Conservation (phyloP, 2,888 invertebrate species). For the Junonia oenone region DNA sequence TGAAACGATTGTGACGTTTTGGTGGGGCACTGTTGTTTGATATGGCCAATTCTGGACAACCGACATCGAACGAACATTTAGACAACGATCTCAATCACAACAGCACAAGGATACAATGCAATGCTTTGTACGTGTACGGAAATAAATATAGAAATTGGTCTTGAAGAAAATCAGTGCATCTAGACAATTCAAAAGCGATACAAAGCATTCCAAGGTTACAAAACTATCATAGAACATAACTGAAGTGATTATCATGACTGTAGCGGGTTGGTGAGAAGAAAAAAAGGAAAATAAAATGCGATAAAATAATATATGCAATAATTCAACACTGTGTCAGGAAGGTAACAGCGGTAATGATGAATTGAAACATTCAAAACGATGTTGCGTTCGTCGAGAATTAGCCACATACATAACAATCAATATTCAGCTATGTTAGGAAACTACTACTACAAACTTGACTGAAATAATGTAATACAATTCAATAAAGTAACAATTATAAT, state of each 20-base stretch:
- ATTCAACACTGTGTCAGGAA: conserved; percentile 8
- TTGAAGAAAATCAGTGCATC: background rate
- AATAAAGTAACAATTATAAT: background rate
- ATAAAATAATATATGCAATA: conserved; percentile 14
- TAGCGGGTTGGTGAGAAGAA: conserved; percentile 36
- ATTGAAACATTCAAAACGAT: conserved; percentile 24
- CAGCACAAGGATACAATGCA: conserved; percentile 15
- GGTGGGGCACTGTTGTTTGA: conserved; percentile 86
- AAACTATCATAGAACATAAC: conserved; percentile 48
- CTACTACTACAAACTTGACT: background rate
- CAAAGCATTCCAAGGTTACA: conserved; percentile 43
- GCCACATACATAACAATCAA: conserved; percentile 75
- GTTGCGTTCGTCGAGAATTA: conserved; percentile 68
- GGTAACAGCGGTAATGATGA: conserved; percentile 11
- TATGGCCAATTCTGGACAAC: conserved; percentile 85
- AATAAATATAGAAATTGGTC: background rate
- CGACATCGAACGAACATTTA: conserved; percentile 70
- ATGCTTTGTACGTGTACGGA: conserved; percentile 20
- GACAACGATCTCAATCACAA: conserved; percentile 37
- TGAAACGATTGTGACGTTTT: conserved; percentile 80
- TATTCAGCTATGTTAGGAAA: conserved; percentile 64
- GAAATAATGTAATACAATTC: background rate
- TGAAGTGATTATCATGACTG: conserved; percentile 74
- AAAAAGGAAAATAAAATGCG: conserved; percentile 22
- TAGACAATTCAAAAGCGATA: conserved; percentile 29